Evolutionary conservation across 2,797 vertebrate species (phyloP).

Genomic region (Liparis tanakae): DNA sequence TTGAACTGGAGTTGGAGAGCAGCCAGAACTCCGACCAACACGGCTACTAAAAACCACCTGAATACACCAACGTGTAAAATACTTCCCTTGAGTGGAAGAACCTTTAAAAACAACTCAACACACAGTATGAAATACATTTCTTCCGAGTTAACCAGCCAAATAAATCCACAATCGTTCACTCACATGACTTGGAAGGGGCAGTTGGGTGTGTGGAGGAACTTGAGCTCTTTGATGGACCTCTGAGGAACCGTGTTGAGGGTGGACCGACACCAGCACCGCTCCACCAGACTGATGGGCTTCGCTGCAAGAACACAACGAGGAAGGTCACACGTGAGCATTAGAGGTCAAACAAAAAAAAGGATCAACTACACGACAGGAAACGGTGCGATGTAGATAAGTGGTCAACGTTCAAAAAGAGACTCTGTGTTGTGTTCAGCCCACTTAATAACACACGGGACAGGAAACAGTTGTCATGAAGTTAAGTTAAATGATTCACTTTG

Average conservation of each 20-base stretch:
- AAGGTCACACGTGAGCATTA: background rate
- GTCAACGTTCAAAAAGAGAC: background rate
- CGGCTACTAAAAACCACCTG: background rate
- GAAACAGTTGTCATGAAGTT: background rate
- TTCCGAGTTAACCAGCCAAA: conserved; percentile 1
- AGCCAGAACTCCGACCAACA: background rate
- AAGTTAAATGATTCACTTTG: background rate
- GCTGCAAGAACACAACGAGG: conserved; percentile 66
- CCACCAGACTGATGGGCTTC: conserved; percentile 86
- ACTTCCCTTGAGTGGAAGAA: background rate
- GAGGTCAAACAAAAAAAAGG: background rate
- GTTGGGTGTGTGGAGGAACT: conserved; percentile 88
- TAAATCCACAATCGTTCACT: conserved; percentile 57
- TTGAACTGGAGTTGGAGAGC: background rate
- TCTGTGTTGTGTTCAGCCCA: background rate
- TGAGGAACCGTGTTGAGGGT: conserved; percentile 85
- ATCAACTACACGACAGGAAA: background rate
- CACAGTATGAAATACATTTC: conserved; percentile 19
- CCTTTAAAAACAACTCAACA: conserved; percentile 6
- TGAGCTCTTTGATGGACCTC: conserved; percentile 85
- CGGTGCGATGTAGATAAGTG: background rate
- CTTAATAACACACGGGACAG: background rate
- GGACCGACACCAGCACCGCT: conserved; percentile 86
- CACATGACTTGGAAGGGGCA: conserved; percentile 89
- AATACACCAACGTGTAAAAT: background rate